Percentiles rank a stretch among this genome's conserved stretches.
Conservation (phyloP, 2,113 vertebrate genomes). For the Marmota monax region DNA sequence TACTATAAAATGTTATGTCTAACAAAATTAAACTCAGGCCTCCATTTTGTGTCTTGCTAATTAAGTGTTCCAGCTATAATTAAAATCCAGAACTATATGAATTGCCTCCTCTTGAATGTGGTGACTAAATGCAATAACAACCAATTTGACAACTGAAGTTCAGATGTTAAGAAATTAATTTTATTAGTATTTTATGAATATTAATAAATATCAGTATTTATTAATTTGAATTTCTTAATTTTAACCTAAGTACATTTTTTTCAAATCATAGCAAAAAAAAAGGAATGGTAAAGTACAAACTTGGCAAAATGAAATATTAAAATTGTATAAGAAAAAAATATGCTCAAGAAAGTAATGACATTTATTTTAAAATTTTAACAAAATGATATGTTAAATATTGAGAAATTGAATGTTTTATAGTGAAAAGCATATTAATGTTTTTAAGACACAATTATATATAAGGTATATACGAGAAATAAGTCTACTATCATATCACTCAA, state of each 20-base stretch:
- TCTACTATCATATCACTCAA: not conserved
- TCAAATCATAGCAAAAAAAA: not conserved
- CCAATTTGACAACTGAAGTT: not conserved
- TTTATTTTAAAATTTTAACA: not conserved
- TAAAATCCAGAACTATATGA: not conserved
- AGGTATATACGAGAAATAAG: not conserved
- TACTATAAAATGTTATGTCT: not conserved
- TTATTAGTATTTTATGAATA: too few species aligned
- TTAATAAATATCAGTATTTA: too few species aligned
- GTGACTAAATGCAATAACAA: not conserved
- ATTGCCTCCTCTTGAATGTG: not conserved
- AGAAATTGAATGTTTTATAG: not conserved
- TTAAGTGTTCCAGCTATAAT: not conserved
- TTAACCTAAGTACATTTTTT: not conserved
- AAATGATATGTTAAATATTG: not conserved
- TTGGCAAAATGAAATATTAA: not conserved
- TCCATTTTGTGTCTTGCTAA: not conserved
- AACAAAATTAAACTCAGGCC: not conserved
- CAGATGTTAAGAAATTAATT: not conserved
- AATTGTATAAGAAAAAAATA: not conserved
- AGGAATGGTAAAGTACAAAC: not conserved
- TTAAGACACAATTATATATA: not conserved
- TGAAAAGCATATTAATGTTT: not conserved
- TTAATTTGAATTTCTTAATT: not conserved
- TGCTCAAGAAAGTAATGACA: not conserved